Conservation (phyloP, 1,140 invertebrate genomes). For the Cyclargus thomasi region DNA sequence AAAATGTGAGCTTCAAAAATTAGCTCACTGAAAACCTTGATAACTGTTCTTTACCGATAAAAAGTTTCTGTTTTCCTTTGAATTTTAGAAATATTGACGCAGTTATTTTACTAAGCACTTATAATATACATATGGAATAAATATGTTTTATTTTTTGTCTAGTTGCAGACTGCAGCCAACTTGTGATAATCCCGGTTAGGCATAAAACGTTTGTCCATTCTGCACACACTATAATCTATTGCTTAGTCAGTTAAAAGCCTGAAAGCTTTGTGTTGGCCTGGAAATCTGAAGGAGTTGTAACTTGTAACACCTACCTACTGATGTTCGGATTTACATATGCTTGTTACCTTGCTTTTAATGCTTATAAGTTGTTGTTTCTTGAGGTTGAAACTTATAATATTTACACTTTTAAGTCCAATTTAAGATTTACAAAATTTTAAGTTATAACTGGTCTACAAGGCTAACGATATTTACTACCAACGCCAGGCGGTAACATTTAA, state of each 20-base stretch:
- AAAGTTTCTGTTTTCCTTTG: too few relatives aligned
- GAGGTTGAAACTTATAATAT: constrained; percentile 6
- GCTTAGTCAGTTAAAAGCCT: constrained; percentile 45
- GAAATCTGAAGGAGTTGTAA: constrained; percentile 41
- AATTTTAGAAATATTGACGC: too few relatives aligned
- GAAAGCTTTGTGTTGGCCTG: constrained; percentile 46
- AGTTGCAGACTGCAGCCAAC: too few relatives aligned
- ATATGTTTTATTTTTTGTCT: too few relatives aligned
- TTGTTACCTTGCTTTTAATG: background rate
- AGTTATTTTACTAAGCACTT: too few relatives aligned
- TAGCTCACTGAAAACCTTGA: too few relatives aligned
- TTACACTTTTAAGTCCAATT: background rate
- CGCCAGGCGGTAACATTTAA: background rate
- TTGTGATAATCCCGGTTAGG: background rate
- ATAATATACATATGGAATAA: too few relatives aligned
- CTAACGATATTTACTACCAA: too few relatives aligned
- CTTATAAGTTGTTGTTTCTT: background rate
- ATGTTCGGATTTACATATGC: constrained; percentile 30
- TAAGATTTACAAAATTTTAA: too few relatives aligned
- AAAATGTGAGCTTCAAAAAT: too few relatives aligned
- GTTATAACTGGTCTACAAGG: too few relatives aligned
- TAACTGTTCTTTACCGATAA: too few relatives aligned
- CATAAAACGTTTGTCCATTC: background rate
- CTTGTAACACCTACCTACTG: constrained; percentile 30
- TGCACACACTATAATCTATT: constrained; percentile 30